Evolutionary conservation across 2,113 vertebrate species (phyloP).

Genomic region (Anoplopoma fimbria): DNA sequence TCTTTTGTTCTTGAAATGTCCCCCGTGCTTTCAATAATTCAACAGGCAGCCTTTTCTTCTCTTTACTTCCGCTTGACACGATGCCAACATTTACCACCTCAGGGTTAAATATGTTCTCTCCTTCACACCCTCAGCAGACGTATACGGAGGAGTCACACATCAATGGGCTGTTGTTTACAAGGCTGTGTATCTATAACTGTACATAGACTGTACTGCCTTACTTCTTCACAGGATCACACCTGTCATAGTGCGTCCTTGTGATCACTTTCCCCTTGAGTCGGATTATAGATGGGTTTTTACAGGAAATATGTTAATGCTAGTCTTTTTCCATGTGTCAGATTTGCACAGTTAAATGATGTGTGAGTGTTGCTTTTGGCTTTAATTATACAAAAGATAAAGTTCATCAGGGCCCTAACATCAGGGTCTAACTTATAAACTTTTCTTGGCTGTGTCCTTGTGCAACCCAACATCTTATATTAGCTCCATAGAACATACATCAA

Average conservation of each 20-base stretch:
- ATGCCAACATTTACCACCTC: constrained; percentile 43
- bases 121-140: neutral
- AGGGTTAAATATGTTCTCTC: constrained; percentile 58
- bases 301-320: neutral
- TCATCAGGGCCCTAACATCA: neutral
- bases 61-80: constrained; percentile 50
- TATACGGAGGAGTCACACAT: neutral
- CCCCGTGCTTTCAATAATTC: constrained; percentile 76
- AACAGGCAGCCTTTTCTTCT: constrained; percentile 61
- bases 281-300: neutral
- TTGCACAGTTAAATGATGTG: no score
- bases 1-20: constrained; percentile 75
- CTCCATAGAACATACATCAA: neutral
- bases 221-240: neutral
- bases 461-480: neutral
- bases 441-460: neutral
- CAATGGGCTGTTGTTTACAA: constrained; percentile 11
- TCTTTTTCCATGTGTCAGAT: neutral
- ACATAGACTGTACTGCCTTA: neutral
- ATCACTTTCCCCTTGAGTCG: neutral
- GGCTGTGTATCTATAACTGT: neutral
- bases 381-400: neutral
- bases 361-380: neutral
- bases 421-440: neutral
- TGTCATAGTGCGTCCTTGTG: neutral